Evolutionary conservation across 2,113 vertebrate genomes (phyloP).

Genomic region (Anhinga rufa): DNA sequence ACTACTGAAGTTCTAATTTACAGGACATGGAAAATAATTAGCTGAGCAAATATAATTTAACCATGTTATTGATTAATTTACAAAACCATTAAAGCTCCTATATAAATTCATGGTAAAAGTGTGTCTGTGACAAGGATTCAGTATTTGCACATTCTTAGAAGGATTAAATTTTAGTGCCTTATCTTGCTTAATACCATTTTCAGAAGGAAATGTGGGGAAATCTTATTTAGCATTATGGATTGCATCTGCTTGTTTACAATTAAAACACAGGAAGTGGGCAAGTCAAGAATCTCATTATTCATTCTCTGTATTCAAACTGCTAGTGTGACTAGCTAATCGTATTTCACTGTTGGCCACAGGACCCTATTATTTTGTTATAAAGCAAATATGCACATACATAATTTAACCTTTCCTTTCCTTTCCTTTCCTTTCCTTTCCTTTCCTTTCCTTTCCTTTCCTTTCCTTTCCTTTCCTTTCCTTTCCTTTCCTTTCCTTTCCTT

Average conservation of each 20-base stretch:
- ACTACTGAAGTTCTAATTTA: neutral
- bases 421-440: too few relatives aligned
- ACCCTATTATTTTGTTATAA: neutral
- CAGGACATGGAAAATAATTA: conserved; percentile 65
- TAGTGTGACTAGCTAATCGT: neutral
- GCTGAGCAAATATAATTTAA: conserved; percentile 59
- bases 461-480: accelerated
- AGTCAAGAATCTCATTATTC: neutral
- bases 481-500: neutral
- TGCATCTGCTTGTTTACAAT: conserved; percentile 19
- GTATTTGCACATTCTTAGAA: conserved; percentile 45
- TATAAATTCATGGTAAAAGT: conserved; percentile 43
- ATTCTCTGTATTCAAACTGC: neutral
- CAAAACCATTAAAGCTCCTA: conserved; percentile 57
- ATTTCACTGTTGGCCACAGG: neutral
- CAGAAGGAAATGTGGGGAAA: neutral
- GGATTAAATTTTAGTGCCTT: conserved; percentile 52
- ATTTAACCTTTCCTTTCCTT: neutral
- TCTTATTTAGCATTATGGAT: neutral
- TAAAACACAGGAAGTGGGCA: neutral
- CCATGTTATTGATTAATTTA: conserved; percentile 69
- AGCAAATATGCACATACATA: neutral
- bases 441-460: accelerated
- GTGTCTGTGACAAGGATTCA: conserved; percentile 14
- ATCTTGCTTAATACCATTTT: conserved; percentile 49